Conservation (phyloP, 2,888 invertebrate species). For the Agriotes lineatus region DNA sequence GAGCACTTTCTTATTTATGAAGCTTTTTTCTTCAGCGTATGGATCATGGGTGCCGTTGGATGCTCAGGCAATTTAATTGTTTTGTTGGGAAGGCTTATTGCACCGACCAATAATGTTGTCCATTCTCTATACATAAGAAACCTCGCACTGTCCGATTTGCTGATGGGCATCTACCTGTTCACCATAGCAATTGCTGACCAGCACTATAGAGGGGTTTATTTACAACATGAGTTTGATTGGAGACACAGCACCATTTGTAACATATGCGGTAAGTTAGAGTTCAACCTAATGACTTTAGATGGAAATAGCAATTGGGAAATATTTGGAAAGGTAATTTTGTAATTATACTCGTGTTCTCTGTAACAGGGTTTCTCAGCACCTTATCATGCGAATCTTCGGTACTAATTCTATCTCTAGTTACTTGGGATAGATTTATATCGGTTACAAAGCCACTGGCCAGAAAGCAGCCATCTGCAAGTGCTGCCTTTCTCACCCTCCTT, state of each 20-base stretch:
- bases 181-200: slow-evolving; percentile 71
- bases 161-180: slow-evolving; percentile 75
- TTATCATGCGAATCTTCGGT: slow-evolving; percentile 74
- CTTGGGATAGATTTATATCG: slow-evolving; percentile 74
- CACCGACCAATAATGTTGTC: slow-evolving; percentile 70
- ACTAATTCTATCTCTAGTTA: slow-evolving; percentile 71
- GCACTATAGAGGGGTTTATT: slow-evolving; percentile 69
- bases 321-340: too few species aligned
- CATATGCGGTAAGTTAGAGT: slow-evolving; percentile 66
- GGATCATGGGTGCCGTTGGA: slow-evolving; percentile 73
- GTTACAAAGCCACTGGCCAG: slow-evolving; percentile 70
- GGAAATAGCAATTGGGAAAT: too few species aligned
- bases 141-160: slow-evolving; percentile 72
- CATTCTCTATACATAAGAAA: slow-evolving; percentile 74
- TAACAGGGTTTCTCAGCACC: slow-evolving; percentile 71
- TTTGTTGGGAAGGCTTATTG: slow-evolving; percentile 69
- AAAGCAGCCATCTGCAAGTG: slow-evolving; percentile 63
- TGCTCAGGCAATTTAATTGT: slow-evolving; percentile 73
- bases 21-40: slow-evolving; percentile 72
- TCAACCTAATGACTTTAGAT: background rate
- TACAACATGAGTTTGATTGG: slow-evolving; percentile 72
- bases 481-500: slow-evolving; percentile 67
- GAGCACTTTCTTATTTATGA: too few species aligned
- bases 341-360: too few species aligned
- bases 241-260: slow-evolving; percentile 70